These are phyloP conservation scores for Drosophila kambysellisi DNA, from an alignment of 2,888 invertebrate species.

Conservation along the genomic window DNA sequence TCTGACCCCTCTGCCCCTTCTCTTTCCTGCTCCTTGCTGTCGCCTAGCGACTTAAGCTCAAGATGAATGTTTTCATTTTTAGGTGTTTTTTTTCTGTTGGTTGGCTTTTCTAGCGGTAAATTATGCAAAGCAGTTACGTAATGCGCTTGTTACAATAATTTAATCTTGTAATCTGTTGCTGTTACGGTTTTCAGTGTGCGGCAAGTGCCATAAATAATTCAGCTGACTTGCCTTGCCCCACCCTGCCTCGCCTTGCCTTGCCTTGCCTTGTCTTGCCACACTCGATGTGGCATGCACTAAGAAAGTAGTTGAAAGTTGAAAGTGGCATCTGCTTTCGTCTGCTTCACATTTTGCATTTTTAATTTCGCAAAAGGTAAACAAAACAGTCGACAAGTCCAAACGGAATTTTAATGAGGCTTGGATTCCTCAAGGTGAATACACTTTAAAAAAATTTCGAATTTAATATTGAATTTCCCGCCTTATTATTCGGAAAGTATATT, in stretches of 20 bases:
- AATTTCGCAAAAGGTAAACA: constrained; percentile 81
- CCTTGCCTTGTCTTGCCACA: constrained; percentile 21
- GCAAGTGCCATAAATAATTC: constrained; percentile 83
- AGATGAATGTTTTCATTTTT: constrained; percentile 71
- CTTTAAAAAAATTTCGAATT: neutral
- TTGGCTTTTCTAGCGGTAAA: constrained; percentile 68
- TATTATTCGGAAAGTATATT: neutral
- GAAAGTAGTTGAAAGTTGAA: constrained; percentile 12
- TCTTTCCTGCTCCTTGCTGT: neutral
- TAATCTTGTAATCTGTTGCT: constrained; percentile 84
- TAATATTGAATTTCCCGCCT: neutral
- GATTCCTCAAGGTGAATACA: constrained; percentile 67
- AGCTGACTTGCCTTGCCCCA: constrained; percentile 31
- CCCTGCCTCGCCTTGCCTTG: constrained; percentile 6
- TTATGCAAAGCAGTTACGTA: constrained; percentile 84
- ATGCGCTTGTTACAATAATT: constrained; percentile 84
- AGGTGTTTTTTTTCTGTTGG: constrained; percentile 20
- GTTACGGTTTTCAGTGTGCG: constrained; percentile 48
- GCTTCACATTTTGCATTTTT: constrained; percentile 77
- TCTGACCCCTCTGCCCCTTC: constrained; percentile 13
- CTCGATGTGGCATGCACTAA: constrained; percentile 40
- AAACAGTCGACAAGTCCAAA: constrained; percentile 70
- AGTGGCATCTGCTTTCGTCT: constrained; percentile 17
- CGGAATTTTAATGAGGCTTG: constrained; percentile 74
- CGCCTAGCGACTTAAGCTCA: constrained; percentile 52